Base-by-base conservation (phyloP, 92 coral and sea anemone species). In the Palythoa grandiflora region DNA sequence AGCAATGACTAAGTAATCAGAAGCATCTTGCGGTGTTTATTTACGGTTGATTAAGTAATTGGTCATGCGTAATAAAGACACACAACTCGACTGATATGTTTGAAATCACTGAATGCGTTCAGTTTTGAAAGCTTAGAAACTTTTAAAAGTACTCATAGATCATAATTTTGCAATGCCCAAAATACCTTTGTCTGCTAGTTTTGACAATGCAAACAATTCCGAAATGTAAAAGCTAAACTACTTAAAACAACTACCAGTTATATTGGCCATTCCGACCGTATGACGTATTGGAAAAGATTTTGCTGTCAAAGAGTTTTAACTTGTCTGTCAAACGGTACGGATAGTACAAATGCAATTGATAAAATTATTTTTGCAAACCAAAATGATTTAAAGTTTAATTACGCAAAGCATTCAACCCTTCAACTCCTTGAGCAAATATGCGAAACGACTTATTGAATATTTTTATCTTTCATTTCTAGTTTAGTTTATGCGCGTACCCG, bases 61-160 rank as follows among this genome's bases (percentile, higher is more conserved):
- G 83, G 44, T 77, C 83, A 77, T 77, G 83, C 83, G 83, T 54
- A 35, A 16, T 77, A 28, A 10, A 68, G 50, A 40, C 79, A 75
- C 37, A 35, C 79, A 75, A 50, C 35, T 6, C 55, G 48, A 74
- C 12, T 11, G 79, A 47, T 9, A 10, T 36, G 35, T 48, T 21
- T 20, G 1, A 19, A 10, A 1, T 20, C 35, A 2, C 3, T 39
- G 52, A 51, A 40, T 47, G 28, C 14, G n/a, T 75, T 12, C 6
- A 47, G 19, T n/a, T 48, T 71, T 40, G 6, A 17, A 71, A 50
- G 44, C 9, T 20, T 13, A 53, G 40, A 53, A 5, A 20, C 13
- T 12, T 36, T 55, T 15, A 36, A 12, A 63, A 21, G 13, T 52
- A 6, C 20, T 5, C 3, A 1, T 14, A 77, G 13, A 15, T 14